A percentile compares a stretch with the other conserved stretches of the same genome.
Evolutionary conservation across 2,797 vertebrate species (phyloP).

Genomic region (Rhodeus uyekii): DNA sequence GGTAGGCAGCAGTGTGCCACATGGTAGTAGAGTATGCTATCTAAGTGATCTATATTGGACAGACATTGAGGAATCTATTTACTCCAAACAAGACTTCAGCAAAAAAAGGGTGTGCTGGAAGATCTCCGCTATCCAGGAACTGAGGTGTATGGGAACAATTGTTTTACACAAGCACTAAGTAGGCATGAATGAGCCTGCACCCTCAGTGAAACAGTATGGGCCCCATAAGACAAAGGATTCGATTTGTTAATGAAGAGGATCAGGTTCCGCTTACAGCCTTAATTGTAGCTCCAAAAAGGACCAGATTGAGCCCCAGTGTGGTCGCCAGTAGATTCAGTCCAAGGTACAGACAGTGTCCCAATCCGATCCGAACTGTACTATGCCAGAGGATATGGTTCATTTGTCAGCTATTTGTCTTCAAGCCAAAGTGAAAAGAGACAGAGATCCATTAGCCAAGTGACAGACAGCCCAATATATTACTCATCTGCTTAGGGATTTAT

Average conservation of each 20-base stretch:
- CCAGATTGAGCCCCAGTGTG: not conserved
- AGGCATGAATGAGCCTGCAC: constrained; percentile 4
- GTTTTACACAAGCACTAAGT: constrained; percentile 18
- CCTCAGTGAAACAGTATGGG: constrained; percentile 20
- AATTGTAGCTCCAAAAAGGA: constrained; percentile 29
- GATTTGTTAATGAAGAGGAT: constrained; percentile 48
- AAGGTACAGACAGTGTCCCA: constrained; percentile 18
- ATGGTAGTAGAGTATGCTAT: constrained; percentile 14
- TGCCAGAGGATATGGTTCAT: constrained; percentile 49
- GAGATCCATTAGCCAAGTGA: constrained; percentile 54
- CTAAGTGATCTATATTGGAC: constrained; percentile 28
- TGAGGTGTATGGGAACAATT: not conserved
- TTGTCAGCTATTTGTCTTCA: constrained; percentile 54
- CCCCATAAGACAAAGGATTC: constrained; percentile 14
- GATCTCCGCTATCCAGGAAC: not conserved
- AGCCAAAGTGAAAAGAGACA: constrained; percentile 51
- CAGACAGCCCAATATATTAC: constrained; percentile 59
- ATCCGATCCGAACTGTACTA: not conserved
- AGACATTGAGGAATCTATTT: constrained; percentile 36
- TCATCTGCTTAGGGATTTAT: constrained; percentile 59
- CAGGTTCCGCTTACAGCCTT: constrained; percentile 23
- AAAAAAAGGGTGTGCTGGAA: not conserved
- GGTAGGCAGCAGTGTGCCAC: constrained; percentile 21
- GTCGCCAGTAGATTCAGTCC: constrained; percentile 9
- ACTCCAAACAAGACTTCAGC: constrained; percentile 19